Conservation (phyloP, 2,797 vertebrate species). For the Phrynocephalus guinanensis region DNA sequence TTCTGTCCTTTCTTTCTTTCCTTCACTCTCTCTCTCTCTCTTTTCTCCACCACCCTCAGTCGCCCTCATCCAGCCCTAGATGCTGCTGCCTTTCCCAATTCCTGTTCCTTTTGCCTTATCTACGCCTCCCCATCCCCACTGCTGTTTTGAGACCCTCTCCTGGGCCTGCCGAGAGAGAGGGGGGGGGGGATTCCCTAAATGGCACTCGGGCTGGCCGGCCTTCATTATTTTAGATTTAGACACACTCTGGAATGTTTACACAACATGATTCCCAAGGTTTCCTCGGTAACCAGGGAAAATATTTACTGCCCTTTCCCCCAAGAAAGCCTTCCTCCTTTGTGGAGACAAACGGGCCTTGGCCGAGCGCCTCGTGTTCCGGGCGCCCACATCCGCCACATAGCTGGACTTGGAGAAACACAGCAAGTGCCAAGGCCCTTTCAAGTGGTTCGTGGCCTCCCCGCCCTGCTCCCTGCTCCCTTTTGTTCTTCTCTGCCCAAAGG, state of each 20-base stretch:
- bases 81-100: neutral
- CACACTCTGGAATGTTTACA: constrained; percentile 76
- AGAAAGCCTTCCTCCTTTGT: constrained; percentile 10
- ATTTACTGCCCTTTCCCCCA: constrained; percentile 76
- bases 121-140: neutral
- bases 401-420: constrained; percentile 11
- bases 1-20: too few relatives aligned
- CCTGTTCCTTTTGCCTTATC: neutral
- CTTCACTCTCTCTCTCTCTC: too few relatives aligned
- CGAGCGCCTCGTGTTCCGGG: constrained; percentile 6
- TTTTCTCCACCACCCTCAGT: neutral
- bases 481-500: constrained; percentile 19
- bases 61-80: too few relatives aligned
- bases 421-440: constrained; percentile 3
- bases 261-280: constrained; percentile 81
- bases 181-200: constrained; percentile 43
- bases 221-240: constrained; percentile 17
- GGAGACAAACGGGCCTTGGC: constrained; percentile 21
- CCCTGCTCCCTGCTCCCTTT: neutral
- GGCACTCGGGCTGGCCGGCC: constrained; percentile 25
- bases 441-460: neutral
- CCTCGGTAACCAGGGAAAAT: constrained; percentile 86
- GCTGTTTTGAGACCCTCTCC: neutral
- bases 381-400: constrained; percentile 16
- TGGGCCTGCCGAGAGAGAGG: neutral